These are phyloP conservation scores for Petrolisthes cinctipes DNA, from an alignment of 2,888 invertebrate species.

Conservation along the genomic window DNA sequence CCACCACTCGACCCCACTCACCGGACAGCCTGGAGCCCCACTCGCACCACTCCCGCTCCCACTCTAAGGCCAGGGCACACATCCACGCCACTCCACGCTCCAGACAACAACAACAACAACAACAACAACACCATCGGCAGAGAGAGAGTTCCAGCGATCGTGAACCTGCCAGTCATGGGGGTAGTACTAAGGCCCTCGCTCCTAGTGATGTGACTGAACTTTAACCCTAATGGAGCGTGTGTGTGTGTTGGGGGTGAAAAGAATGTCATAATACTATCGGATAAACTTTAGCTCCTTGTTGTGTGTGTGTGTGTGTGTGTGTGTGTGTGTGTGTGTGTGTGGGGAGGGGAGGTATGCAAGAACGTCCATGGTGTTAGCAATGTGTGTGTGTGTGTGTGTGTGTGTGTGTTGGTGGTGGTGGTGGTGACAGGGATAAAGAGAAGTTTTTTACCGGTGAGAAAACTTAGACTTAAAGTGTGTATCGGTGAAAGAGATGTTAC, in stretches of 20 bases:
- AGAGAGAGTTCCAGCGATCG: conserved; percentile 24
- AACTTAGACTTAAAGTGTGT: neutral
- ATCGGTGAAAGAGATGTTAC: neutral
- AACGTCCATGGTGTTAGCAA: neutral
- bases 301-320: neutral
- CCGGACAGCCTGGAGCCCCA: conserved; percentile 58
- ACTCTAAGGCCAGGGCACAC: conserved; percentile 11
- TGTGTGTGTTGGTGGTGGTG: neutral
- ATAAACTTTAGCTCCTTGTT: neutral
- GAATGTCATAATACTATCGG: neutral
- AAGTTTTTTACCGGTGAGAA: no score
- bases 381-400: neutral
- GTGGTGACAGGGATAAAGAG: neutral
- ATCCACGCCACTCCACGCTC: conserved; percentile 53
- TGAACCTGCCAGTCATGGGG: neutral
- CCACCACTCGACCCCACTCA: conserved; percentile 44
- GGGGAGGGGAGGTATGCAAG: neutral
- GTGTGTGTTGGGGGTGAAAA: neutral
- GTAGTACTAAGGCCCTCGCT: neutral
- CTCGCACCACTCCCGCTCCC: conserved; percentile 1
- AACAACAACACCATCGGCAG: conserved; percentile 28
- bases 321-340: no score
- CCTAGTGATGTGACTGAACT: conserved; percentile 52
- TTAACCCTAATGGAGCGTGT: neutral
- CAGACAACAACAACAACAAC: no score